Percentiles rank a stretch among this genome's conserved stretches.
Conservation (phyloP, 1,140 invertebrate genomes). For the Hesperophylax magnus region DNA sequence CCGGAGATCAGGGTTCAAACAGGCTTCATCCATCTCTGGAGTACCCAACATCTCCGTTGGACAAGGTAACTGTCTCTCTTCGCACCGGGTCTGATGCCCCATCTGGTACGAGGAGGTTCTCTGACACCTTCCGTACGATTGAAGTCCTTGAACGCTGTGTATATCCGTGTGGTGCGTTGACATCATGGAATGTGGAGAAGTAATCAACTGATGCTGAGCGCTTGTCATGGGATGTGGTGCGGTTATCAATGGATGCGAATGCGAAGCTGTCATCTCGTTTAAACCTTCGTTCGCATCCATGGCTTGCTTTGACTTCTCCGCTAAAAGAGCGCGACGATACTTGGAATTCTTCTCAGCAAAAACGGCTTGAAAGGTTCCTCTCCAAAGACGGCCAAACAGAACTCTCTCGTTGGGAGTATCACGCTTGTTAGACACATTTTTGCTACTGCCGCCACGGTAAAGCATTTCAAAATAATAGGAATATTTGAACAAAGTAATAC, state of each 20-base stretch:
- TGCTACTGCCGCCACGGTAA: constrained; percentile 57
- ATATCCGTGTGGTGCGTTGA: constrained; percentile 7
- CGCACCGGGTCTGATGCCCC: background rate
- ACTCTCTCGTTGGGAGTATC: constrained; percentile 70
- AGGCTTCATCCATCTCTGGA: constrained; percentile 7
- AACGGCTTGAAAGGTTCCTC: constrained; percentile 72
- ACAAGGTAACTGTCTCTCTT: constrained; percentile 21
- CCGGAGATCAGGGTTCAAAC: constrained; percentile 63
- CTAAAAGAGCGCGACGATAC: constrained; percentile 62
- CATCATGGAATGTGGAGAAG: too few species aligned
- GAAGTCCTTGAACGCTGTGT: constrained; percentile 1
- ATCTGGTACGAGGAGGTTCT: constrained; percentile 23
- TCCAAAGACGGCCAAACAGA: constrained; percentile 76
- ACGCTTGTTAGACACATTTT: constrained; percentile 62
- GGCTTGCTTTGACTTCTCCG: constrained; percentile 55
- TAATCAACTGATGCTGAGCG: too few species aligned
- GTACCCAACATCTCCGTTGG: background rate
- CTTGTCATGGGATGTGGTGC: too few species aligned
- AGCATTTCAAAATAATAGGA: constrained; percentile 53
- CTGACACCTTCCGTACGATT: constrained; percentile 11
- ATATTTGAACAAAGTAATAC: constrained; percentile 5
- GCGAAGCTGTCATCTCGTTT: background rate
- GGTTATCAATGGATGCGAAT: background rate
- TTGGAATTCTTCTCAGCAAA: constrained; percentile 62
- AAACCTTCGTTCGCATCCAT: background rate